Evolutionary conservation across 2,113 vertebrate species (phyloP), one percentile per base, ranked within the genome.

Genomic region (Actenoides lindsayi): DNA sequence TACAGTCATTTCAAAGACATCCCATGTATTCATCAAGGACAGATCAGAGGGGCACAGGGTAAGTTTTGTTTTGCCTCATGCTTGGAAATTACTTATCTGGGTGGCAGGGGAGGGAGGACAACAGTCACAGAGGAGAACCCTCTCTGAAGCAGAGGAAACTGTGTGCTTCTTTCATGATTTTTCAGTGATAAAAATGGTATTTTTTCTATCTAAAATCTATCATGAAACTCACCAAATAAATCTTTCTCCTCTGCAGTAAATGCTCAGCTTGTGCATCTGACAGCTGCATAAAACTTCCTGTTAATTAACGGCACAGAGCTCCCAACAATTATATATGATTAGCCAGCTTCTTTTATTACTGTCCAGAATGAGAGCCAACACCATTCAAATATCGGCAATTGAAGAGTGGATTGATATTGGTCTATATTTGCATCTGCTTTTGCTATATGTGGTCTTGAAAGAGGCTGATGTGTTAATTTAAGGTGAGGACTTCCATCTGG

Each of bases 281-380:
- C 94, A 97, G 96, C 94, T 97, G 94, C 79, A 78, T 18, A 48
- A 91, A 94, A 73, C 91, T 90, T 90, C 87, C 87, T 90, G 89
- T 27, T 91, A 90, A 80, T 83, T 56, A 48, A 91, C 24, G 27
- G 80, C 87, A 74, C 78, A 42, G 83, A 91, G 53, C 57, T 83
- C 44, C 35, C 62, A 37, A n/a, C 64, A 90, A 86, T 94, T 78
- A 83, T 3, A 6, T 74, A 74, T 86, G 46, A 91, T 94, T 86
- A 94, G 30, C 76, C 76, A 64, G 88, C 83, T 90, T 19, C 82
- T 83, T 89, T 91, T 86, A 74, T 75, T 39, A 16, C 64, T 89
- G 93, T 37, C 96, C 88, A 78, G 80, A 88, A 77, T 5, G 11
- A 80, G 35, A 92, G 85, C 88, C 85, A 96, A 81, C 64, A 83